Evolutionary conservation across 2,113 vertebrate species (phyloP).

Genomic region (Herpetotheres cachinnans): DNA sequence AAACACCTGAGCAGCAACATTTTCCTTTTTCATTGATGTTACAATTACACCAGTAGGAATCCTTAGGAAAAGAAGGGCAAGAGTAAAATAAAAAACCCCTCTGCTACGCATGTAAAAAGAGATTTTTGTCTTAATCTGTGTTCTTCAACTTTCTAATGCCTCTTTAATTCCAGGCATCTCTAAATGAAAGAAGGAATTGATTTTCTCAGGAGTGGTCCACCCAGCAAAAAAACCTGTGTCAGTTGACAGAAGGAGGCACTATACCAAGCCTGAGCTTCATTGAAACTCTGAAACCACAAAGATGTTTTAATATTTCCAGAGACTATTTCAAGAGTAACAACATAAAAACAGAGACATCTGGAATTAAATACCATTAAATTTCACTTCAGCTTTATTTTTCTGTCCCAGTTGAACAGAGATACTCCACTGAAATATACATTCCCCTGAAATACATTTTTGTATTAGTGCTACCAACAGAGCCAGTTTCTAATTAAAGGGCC

Average conservation of each 20-base stretch:
- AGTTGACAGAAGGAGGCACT: constrained; percentile 25
- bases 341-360: constrained; percentile 46
- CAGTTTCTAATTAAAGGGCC: constrained; percentile 47
- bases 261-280: neutral
- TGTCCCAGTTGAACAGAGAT: constrained; percentile 28
- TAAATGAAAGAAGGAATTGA: constrained; percentile 52
- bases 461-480: neutral
- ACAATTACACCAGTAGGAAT: neutral
- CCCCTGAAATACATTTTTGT: constrained; percentile 26
- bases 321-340: constrained; percentile 55
- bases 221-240: neutral
- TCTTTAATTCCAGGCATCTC: constrained; percentile 19
- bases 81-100: neutral
- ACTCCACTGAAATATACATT: neutral
- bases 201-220: constrained; percentile 40
- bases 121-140: neutral
- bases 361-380: constrained; percentile 41
- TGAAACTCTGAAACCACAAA: constrained; percentile 13
- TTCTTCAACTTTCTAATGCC: neutral
- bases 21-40: neutral
- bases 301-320: constrained; percentile 60
- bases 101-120: neutral
- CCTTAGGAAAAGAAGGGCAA: neutral
- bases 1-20: neutral
- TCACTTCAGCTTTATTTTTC: constrained; percentile 44